Conservation (phyloP, 2,797 vertebrate genomes). For the Anguilla pacifica region DNA sequence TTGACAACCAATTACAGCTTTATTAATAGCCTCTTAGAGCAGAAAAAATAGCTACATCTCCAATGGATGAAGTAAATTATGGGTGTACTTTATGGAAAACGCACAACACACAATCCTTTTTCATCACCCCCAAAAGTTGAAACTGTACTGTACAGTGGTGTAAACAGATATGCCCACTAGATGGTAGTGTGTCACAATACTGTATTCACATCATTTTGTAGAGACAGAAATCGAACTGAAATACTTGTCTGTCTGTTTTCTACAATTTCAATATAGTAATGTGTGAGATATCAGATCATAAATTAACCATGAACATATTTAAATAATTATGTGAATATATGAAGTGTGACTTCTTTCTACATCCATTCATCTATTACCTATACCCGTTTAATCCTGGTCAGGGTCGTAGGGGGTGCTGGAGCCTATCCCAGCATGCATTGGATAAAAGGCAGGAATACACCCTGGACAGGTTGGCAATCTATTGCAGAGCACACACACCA, state of each 20-base stretch:
- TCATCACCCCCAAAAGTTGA: not conserved
- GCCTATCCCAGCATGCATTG: no score
- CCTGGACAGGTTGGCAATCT: no score
- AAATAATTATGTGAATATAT: not conserved
- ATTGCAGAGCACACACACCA: no score
- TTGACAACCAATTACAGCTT: conserved; percentile 28
- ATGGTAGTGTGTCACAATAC: conserved; percentile 60
- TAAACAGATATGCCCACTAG: conserved; percentile 55
- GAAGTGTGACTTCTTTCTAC: not conserved
- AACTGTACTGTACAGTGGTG: not conserved
- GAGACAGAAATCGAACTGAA: not conserved
- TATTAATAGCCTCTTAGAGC: conserved; percentile 35
- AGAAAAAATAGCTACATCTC: conserved; percentile 50
- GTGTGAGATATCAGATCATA: not conserved
- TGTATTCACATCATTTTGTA: not conserved
- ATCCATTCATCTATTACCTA: not conserved
- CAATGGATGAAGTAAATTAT: not conserved
- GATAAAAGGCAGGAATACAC: no score
- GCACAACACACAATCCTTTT: not conserved
- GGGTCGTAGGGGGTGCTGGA: no score
- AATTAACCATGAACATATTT: not conserved
- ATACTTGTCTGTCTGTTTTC: not conserved
- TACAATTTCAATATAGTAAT: not conserved
- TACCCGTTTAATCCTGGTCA: no score
- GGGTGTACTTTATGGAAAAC: not conserved